Base-by-base conservation (phyloP, 2,797 vertebrate species). In the Catharus ustulatus region DNA sequence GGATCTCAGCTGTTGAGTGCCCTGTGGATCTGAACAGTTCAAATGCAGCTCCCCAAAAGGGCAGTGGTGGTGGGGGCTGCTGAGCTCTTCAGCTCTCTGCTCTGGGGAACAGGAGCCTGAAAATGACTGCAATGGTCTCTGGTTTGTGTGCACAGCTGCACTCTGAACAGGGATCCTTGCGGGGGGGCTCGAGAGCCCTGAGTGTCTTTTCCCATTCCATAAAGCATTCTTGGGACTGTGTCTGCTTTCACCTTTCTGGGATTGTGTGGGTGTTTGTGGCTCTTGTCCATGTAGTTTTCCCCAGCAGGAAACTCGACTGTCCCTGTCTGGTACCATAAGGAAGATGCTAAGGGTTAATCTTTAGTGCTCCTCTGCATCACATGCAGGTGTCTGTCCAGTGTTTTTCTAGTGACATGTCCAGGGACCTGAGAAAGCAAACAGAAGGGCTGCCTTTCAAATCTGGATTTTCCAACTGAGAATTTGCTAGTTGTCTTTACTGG, bases 51-150 rank as follows among this genome's bases (percentile, higher is more conserved):
- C 15, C 52, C 29, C 6, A 11, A 9, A 73, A 69, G 38, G 20
- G 19, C 43, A 13, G 61, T 4, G 30, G 45, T 30, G 42, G 17
- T 27, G 45, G 62, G 27, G 24, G 26, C 54, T 84, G 52, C 76
- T 48, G 59, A 46, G 61, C 15, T 19, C 34, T 48, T 32, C 68
- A 49, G 23, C 20, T 15, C 24, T 57, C 30, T 12, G 21, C 7
- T n/a, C 36, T 67, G 76, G 55, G 43, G 14, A 55, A 1, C 42
- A 6, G 0, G 1, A 36, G 27, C 19, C n/a, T 17, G 7, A 12
- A 19, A 30, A 38, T 19, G 2, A 3, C 72, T 30, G 72, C 29
- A 61, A 5, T 57, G 4, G 2, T 34, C 30, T 30, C 45, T 30
- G 52, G 11, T 16, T 79, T 69, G 55, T 91, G 87, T 62, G 71